Base-by-base conservation (phyloP, 53 echinoderm and acorn worm genomes). In the Paracentrotus lividus region DNA sequence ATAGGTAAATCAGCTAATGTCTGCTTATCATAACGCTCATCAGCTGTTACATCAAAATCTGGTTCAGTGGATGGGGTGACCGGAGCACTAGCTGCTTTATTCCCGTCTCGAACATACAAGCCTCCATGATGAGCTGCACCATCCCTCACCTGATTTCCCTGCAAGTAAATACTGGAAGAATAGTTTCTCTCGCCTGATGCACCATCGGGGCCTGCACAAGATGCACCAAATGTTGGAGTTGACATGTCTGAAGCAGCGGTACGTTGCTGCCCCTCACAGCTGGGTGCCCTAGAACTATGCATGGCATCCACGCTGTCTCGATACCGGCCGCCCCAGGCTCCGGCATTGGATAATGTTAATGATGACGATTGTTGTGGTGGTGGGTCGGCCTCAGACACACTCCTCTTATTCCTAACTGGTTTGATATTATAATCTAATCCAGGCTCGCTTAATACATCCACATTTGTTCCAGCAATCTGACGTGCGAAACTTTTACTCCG, bases 301-400 rank as follows among this genome's bases (percentile, higher is more conserved):
- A 92, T 78, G 92, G 92, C 81, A 92, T 92, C 92, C 92, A 92
- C 23, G 92, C 81, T 92, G 92, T 92, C 92, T 36, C 81, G 58
- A 27, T 92, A 78, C 59, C 81, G 58, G 92, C 81, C 92, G 92
- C 92, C 81, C 92, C 92, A 78, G 92, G 92, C 92, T 57, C 55
- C 92, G 81, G 92, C 92, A 92, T 92, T 92, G 92, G 92, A 92
- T 92, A 92, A 92, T 92, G 92, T 58, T 92, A 92, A 92, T 92
- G 92, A 92, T 61, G 77, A 45, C 92, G 77, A 58, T 49, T 68
- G 72, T 31, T 61, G 87, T 81, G 89, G 64, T 91, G 75, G 81
- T 43, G 77, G 78, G 54, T 78, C 77, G n/a, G n/a, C n/a, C 26
- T 78, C 81, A 38, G 81, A 90, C 90, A 24, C 72, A 72, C 68